Evolutionary conservation across 2,797 vertebrate genomes (phyloP), one percentile per base, ranked within the genome.

Genomic region (Scolopax rusticola): DNA sequence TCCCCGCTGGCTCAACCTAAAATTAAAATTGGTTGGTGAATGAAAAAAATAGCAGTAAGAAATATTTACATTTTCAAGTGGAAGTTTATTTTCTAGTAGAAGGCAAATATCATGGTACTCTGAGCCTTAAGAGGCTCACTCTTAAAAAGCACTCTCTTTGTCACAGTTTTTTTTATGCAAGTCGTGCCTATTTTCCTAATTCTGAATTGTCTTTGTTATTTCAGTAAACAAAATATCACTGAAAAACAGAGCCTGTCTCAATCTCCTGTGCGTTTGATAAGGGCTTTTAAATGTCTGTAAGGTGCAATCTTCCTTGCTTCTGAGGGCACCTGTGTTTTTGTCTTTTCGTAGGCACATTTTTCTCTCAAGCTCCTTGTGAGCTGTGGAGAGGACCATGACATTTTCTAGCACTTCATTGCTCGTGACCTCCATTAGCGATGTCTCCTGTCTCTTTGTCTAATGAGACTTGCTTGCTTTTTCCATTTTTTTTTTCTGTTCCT

Each of bases 1-100:
- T 97, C 96, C 95, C 95, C 90, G 61, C 89, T 95, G 96, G 93
- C 87, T 94, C 87, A 93, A 94, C 92, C 95, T 95, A 93, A 96
- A 97, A 97, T 97, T 95, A 95, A 96, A 97, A 93, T 92, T 87
- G 82, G 56, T 82, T 84, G 54, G 79, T 59, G 87, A 96, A 95
- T 94, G 95, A 40, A 91, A 95, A 95, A 95, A 88, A 71, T 67
- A 45, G 4, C 63, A 57, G 84, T 82, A 90, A 83, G 82, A 87
- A 84, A 48, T 96, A 88, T 95, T 95, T 95, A 93, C 95, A 54
- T 87, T 90, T 92, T 90, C 92, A 96, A 93, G 64, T 88, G 79
- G 54, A 94, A 89, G 78, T 95, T 88, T 94, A 87, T 91, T 94
- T 91, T 89, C 23, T 60, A 59, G 70, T 79, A 91, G 56, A 92